Evolutionary conservation across 1,140 invertebrate species (phyloP), one percentile per base, ranked within the genome.

Genomic region (Meloidogyne exigua): DNA sequence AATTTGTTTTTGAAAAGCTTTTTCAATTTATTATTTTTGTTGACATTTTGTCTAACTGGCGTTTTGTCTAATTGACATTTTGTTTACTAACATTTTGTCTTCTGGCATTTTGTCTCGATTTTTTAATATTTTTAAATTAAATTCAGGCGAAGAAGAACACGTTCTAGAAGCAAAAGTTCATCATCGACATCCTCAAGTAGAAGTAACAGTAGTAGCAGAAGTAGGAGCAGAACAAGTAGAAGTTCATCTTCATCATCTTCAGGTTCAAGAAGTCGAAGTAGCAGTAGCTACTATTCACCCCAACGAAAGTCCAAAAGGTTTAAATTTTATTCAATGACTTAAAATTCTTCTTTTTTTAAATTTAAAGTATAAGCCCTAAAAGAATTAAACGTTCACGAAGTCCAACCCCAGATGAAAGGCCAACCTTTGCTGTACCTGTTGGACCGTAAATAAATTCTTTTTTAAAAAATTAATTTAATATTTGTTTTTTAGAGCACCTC

Each of bases 351-450:
- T 25, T 25, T 4, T 64, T 42, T 13, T 49, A 44, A 18, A 28
- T 74, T 74, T 39, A 74, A 57, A n/a, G n/a, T 26, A 13, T 18
- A 28, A 66, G 64, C 21, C 26, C 66, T 21, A 76, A 76, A 76
- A 67, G 75, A 15, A 3, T 23, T 42, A 44, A 28, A 3, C 75
- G 75, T 32, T 73, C 71, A 28, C 69, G 78, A 11, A 75, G 71
- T 70, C 28, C 78, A 25, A 65, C 79, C 7, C 79, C 79, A 25
- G 79, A 80, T 18, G 49, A 25, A 32, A 44, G 79, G 11, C 79
- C 79, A 12, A 75, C 75, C 12, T 78, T 78, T 68, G 64, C 65
- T 26, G 67, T 63, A 1, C 67, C 67, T 15, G 57, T 11, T n/a
- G n/a, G 15, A 44, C 32, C 23, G 64, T 76, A 68, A 68, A n/a